Conservation (phyloP, 2,888 invertebrate genomes). For the Andricus quercusramuli region DNA sequence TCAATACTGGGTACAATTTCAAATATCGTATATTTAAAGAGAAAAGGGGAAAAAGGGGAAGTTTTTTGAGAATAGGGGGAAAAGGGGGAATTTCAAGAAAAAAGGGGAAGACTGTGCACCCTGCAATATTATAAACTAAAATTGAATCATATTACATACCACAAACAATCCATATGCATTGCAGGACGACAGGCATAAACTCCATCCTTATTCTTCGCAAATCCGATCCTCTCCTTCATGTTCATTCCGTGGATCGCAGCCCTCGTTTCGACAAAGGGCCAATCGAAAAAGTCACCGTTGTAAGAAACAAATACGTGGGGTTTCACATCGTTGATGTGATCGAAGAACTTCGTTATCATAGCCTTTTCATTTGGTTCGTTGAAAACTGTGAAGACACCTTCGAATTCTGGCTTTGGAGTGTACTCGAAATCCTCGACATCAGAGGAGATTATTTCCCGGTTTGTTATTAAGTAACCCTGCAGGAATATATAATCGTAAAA, state of each 20-base stretch:
- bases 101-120: too few species aligned
- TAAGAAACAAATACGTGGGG: constrained; percentile 93
- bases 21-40: too few species aligned
- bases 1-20: too few species aligned
- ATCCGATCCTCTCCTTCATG: constrained; percentile 96
- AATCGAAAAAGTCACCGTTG: constrained; percentile 98
- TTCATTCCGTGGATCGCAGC: constrained; percentile 93
- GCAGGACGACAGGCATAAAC: constrained; percentile 93
- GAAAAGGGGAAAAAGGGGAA: too few species aligned
- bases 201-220: constrained; percentile 91
- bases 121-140: too few species aligned
- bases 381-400: constrained; percentile 94
- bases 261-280: constrained; percentile 98
- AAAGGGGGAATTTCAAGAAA: too few species aligned
- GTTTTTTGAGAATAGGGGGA: too few species aligned
- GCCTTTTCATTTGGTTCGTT: constrained; percentile 95
- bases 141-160: constrained; percentile 72
- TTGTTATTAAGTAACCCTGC: constrained; percentile 94
- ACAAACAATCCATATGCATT: constrained; percentile 97
- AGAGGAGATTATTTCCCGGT: constrained; percentile 95
- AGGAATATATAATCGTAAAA: constrained; percentile 52
- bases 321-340: constrained; percentile 95
- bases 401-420: constrained; percentile 98
- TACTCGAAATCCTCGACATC: constrained; percentile 99
- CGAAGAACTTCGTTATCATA: constrained; percentile 92